Percentiles rank a stretch among this genome's conserved stretches.
Evolutionary conservation across 2,888 invertebrate species (phyloP).

Genomic region (Chouioia cunea): DNA sequence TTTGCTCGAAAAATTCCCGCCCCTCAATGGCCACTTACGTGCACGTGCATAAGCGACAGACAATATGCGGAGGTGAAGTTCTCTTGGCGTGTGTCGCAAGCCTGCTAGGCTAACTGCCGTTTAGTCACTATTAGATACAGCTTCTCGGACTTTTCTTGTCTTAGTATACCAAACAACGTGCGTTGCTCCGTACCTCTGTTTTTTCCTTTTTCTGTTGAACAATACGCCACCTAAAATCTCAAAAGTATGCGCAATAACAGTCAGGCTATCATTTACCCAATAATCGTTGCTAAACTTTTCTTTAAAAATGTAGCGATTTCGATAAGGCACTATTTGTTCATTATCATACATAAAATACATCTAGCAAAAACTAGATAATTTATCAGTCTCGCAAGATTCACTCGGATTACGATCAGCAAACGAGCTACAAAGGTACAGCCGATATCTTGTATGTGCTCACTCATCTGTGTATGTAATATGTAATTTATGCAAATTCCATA

Average conservation of each 20-base stretch:
- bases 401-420: neutral
- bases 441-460: neutral
- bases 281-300: too few species aligned
- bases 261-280: too few species aligned
- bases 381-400: neutral
- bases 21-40: conserved; percentile 11
- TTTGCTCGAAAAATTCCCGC: conserved; percentile 28
- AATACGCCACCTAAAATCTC: neutral
- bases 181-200: conserved; percentile 9
- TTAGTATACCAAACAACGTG: neutral
- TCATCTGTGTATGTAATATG: conserved; percentile 24
- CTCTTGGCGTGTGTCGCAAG: conserved; percentile 21
- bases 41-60: conserved; percentile 13
- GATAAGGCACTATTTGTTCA: too few species aligned
- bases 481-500: conserved; percentile 50
- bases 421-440: conserved; percentile 7
- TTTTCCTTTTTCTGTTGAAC: conserved; percentile 7
- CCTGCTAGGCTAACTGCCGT: conserved; percentile 10
- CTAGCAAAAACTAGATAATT: too few species aligned
- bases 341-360: too few species aligned
- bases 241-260: too few species aligned
- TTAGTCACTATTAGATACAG: conserved; percentile 25
- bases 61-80: conserved; percentile 37
- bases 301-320: too few species aligned
- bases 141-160: neutral